These are phyloP conservation scores for Pteruthius melanotis DNA, from an alignment of 2,113 vertebrate species.

Conservation along the genomic window DNA sequence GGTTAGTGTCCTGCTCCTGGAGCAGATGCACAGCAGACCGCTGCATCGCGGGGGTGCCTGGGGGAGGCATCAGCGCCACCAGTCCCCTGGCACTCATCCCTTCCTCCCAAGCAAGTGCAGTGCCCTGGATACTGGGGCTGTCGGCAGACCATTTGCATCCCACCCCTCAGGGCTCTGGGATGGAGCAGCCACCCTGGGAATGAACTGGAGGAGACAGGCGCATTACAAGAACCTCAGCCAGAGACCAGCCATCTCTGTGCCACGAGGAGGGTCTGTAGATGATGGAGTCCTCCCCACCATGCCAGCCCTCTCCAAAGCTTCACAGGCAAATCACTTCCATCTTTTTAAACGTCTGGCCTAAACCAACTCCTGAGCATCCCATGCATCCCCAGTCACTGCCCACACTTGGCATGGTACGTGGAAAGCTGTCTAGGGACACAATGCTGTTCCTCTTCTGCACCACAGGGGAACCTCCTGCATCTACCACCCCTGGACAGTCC, in stretches of 20 bases:
- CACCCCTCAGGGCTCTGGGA: not conserved
- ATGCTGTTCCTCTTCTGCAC: not conserved
- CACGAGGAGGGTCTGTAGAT: not conserved
- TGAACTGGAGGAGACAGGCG: not conserved
- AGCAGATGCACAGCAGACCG: not conserved
- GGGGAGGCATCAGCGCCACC: not conserved
- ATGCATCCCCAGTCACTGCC: not conserved
- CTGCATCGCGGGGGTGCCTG: accelerated
- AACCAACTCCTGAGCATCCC: not conserved
- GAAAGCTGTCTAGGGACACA: not conserved
- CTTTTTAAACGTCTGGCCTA: not conserved
- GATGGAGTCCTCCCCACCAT: not conserved
- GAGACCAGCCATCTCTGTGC: not conserved
- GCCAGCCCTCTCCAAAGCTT: not conserved
- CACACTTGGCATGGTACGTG: not conserved
- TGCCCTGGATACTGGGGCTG: not conserved
- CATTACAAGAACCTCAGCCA: not conserved
- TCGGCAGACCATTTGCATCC: not conserved
- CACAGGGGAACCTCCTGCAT: not conserved
- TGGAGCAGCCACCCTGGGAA: not conserved
- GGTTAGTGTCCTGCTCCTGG: not conserved
- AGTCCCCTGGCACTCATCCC: not conserved
- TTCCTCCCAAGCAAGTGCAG: not conserved
- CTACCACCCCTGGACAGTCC: not conserved
- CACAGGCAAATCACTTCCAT: not conserved